Conservation (phyloP, 1,140 invertebrate species). For the Armadillidium nasatum region DNA sequence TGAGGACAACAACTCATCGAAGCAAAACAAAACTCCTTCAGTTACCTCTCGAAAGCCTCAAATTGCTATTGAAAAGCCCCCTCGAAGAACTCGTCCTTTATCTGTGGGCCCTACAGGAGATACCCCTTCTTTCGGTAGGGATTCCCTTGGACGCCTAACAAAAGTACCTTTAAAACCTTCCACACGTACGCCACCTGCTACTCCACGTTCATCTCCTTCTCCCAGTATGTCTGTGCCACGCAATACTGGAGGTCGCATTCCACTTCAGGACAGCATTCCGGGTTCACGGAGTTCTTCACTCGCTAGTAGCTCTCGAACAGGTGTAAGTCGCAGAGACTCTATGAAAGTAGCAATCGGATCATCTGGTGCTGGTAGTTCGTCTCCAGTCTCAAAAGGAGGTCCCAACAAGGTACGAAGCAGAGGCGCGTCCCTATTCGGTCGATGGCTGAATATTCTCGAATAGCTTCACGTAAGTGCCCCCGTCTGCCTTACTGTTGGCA, state of each 20-base stretch:
- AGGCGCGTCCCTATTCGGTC: not conserved
- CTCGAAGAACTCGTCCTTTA: not conserved
- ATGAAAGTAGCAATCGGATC: not conserved
- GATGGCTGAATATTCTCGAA: slow-evolving; percentile 6
- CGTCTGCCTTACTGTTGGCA: not conserved
- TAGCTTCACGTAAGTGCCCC: slow-evolving; percentile 8
- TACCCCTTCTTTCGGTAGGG: not conserved
- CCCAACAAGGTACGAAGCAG: slow-evolving; percentile 1
- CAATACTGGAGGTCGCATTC: not conserved
- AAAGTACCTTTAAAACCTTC: not conserved
- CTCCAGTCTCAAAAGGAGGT: not conserved
- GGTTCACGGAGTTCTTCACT: not conserved
- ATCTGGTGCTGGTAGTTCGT: not conserved
- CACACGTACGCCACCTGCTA: not conserved
- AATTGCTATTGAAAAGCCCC: not conserved
- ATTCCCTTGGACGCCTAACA: not conserved
- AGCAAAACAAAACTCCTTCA: not conserved
- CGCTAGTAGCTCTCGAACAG: not conserved
- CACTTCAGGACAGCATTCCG: not conserved
- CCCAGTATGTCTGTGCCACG: slow-evolving; percentile 4
- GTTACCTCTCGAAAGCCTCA: not conserved
- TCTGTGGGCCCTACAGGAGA: not conserved
- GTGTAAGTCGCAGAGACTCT: not conserved
- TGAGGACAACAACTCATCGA: not conserved
- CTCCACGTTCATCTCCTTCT: not conserved